A percentile compares a stretch with the other conserved stretches of the same genome.
These are phyloP conservation scores for Lissonota sp. DNA, from an alignment of 2,888 invertebrate genomes.

Conservation along the genomic window DNA sequence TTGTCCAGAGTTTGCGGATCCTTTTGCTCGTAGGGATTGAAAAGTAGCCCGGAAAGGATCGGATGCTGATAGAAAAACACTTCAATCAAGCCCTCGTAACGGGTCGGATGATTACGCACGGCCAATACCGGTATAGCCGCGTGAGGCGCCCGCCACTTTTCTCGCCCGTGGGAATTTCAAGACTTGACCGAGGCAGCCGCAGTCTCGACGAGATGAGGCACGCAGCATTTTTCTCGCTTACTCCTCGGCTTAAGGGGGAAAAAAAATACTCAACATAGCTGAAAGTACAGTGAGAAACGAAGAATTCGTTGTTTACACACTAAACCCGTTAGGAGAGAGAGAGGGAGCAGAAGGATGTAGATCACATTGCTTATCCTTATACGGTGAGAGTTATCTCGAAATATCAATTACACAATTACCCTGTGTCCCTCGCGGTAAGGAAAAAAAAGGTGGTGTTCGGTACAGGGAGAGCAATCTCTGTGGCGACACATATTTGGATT, in stretches of 20 bases:
- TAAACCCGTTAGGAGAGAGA: neutral
- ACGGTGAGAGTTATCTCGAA: conserved; percentile 9
- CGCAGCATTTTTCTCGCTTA: neutral
- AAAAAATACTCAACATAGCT: neutral
- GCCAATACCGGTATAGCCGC: conserved; percentile 52
- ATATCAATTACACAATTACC: conserved; percentile 43
- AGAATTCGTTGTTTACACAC: conserved; percentile 21
- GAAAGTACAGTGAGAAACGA: conserved; percentile 5
- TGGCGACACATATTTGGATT: conserved; percentile 33
- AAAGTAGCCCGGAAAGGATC: too few relatives aligned
- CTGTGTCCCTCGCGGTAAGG: conserved; percentile 22
- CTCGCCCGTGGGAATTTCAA: conserved; percentile 52
- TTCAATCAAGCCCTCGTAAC: conserved; percentile 12
- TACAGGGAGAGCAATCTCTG: conserved; percentile 6
- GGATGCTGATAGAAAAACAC: too few relatives aligned
- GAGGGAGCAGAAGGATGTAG: too few relatives aligned
- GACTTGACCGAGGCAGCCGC: conserved; percentile 12
- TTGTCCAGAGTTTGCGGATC: too few relatives aligned
- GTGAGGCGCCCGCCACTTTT: conserved; percentile 28
- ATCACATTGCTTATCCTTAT: too few relatives aligned
- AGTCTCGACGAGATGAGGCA: neutral
- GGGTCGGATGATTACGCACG: conserved; percentile 29
- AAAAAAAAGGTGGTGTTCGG: conserved; percentile 18
- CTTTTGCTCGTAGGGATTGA: too few relatives aligned
- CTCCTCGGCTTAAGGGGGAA: neutral